phyloP scores from a whole-genome alignment of 2,797 vertebrate species.

The Ctenopoma multispine region DNA sequence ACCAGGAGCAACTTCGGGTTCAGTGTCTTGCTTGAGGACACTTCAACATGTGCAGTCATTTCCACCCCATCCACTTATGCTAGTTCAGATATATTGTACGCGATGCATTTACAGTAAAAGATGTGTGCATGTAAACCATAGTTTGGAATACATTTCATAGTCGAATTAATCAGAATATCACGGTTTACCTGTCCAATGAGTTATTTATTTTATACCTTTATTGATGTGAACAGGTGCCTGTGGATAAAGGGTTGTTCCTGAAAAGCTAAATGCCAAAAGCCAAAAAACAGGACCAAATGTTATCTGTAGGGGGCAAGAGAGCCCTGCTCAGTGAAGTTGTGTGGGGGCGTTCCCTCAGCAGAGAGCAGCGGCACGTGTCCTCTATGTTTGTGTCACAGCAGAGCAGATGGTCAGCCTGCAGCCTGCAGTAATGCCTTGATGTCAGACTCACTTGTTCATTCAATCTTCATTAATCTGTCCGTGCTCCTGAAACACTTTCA shows the following conservation, averaged over 20 bases:
- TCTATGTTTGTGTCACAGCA: constrained; percentile 76
- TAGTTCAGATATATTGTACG: too few relatives aligned
- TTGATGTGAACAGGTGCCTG: constrained; percentile 35
- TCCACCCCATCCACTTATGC: too few relatives aligned
- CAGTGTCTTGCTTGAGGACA: too few relatives aligned
- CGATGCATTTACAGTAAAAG: too few relatives aligned
- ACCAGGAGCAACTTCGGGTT: too few relatives aligned
- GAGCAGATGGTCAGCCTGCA: constrained; percentile 83
- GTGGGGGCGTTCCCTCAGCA: constrained; percentile 65
- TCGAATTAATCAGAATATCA: not conserved
- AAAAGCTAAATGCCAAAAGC: constrained; percentile 26
- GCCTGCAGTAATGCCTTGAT: constrained; percentile 73
- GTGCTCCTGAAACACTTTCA: constrained; percentile 46
- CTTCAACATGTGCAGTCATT: too few relatives aligned
- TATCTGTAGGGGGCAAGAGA: constrained; percentile 61
- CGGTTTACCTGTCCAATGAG: not conserved
- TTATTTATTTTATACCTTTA: constrained; percentile 1
- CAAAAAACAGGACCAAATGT: constrained; percentile 44
- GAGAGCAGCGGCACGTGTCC: constrained; percentile 70
- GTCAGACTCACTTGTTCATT: constrained; percentile 72
- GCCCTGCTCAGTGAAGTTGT: constrained; percentile 48
- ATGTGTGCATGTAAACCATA: too few relatives aligned
- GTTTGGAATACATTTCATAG: not conserved
- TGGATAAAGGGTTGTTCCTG: constrained; percentile 26
- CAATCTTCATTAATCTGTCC: constrained; percentile 69